Percentiles rank a stretch among this genome's conserved stretches.
Evolutionary conservation across 1,140 invertebrate species (phyloP).

Genomic region (Parapsyche elsis): DNA sequence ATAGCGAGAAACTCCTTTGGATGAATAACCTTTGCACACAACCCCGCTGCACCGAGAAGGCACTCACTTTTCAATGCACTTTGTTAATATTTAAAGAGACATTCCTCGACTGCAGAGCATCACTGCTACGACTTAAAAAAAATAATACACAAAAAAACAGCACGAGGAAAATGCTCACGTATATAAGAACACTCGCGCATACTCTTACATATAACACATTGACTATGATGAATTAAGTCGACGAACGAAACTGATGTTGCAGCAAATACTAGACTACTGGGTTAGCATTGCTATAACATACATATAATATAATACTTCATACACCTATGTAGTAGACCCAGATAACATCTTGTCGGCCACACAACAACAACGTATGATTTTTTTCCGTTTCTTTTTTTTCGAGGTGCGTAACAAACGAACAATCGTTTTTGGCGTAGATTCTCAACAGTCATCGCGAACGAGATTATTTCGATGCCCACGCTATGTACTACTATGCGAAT

Average conservation of each 20-base stretch:
- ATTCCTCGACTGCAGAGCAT: conserved; percentile 6
- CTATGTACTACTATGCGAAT: background rate
- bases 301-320: background rate
- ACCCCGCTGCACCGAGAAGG: background rate
- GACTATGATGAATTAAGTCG: background rate
- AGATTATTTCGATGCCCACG: no score
- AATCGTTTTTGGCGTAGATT: no score
- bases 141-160: background rate
- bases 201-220: background rate
- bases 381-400: no score
- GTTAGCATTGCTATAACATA: background rate
- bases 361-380: no score
- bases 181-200: background rate
- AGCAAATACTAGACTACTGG: conserved; percentile 24
- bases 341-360: no score
- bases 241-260: background rate
- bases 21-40: conserved; percentile 16
- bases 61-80: background rate
- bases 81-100: conserved; percentile 32
- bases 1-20: background rate
- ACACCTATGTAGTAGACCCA: no score
- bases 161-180: background rate
- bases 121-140: no score
- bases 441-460: no score
- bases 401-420: no score